Evolutionary conservation across 2,113 vertebrate species (phyloP), one percentile per base, ranked within the genome.

Genomic region (Anguilla japonica): DNA sequence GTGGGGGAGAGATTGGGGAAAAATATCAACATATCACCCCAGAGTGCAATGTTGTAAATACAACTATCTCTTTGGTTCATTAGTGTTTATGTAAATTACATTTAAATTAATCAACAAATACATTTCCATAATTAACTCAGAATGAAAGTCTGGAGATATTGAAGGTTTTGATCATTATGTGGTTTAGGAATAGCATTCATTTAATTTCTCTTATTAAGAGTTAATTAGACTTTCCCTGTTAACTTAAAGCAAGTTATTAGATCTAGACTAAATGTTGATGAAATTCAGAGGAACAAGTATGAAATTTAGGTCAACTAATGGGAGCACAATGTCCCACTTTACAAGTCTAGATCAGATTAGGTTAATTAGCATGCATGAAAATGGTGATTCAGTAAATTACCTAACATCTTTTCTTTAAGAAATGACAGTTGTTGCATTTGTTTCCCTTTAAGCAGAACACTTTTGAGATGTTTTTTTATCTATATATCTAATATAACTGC

Each of bases 171-270:
- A 79, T 88, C 57, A 88, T 88, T 88, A 88, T 88, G 83, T 82
- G 67, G 82, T 46, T 88, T 88, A 75, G 83, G 83, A 84, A 85
- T 85, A 88, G 82, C 87, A 85, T 88, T 79, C 29, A 88, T 87
- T 87, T 87, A 83, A 83, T 79, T 95, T 93, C 93, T 85, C 79
- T 85, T 83, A 84, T 88, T 88, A 71, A 85, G 80, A 85, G 26
- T 85, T 88, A 81, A 50, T 87, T 84, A 88, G 79, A 85, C 84
- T 85, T 71, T 88, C 60, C 84, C 79, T 79, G 87, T 95, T 95
- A 93, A 94, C 93, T 95, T 96, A 92, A 96, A 95, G 95, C 94
- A 92, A 95, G 94, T 95, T 93, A 94, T 95, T 93, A 93, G 92
- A 95, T 95, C 91, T 93, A 93, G 92, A 94, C 94, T 94, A 95